Evolutionary conservation across 2,797 vertebrate species (phyloP), one percentile per base, ranked within the genome.

Genomic region (Apogon hyalosoma): DNA sequence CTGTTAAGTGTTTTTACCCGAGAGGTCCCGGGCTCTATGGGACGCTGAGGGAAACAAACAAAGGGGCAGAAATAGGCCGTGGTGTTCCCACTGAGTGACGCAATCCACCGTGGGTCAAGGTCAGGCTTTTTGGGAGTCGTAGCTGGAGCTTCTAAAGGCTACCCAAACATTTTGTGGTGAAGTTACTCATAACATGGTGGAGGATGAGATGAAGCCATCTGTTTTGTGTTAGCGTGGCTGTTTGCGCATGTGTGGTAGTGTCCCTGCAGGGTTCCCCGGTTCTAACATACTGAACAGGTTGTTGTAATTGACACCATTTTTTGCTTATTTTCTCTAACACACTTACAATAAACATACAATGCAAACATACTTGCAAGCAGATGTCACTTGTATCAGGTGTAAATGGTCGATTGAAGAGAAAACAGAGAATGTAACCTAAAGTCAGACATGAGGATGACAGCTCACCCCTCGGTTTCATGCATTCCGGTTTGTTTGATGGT

Each of bases 21-120:
- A 77, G 79, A 77, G 78, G 78, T 86, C 84, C 82, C 11, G 24
- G 65, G 79, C 66, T 90, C 73, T 68, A 56, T 73, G 75, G 71
- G 86, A 91, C 24, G 2, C 63, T 11, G 45, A 69, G 64, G 65
- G 81, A 88, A 86, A 85, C 68, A 78, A 89, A 90, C 91, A 92
- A 85, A 85, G 84, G 88, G 86, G 84, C 86, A 90, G 66, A 88
- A 86, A 69, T 48, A 84, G 92, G 92, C 86, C 88, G 28, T 54
- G 73, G 60, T 45, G 80, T 93, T 94, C 94, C 92, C 92, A 93
- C 83, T 69, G 16, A 77, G 69, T 90, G 87, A 93, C 63, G 87
- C 82, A 86, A 89, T 75, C 38, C 15, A 39, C 50, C 64, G 31
- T 57, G 60, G 87, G 82, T 86, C 77, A 54, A 79, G 81, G 83